These are phyloP conservation scores for Sarcoramphus papa DNA, from an alignment of 2,797 vertebrate species.

Conservation along the genomic window DNA sequence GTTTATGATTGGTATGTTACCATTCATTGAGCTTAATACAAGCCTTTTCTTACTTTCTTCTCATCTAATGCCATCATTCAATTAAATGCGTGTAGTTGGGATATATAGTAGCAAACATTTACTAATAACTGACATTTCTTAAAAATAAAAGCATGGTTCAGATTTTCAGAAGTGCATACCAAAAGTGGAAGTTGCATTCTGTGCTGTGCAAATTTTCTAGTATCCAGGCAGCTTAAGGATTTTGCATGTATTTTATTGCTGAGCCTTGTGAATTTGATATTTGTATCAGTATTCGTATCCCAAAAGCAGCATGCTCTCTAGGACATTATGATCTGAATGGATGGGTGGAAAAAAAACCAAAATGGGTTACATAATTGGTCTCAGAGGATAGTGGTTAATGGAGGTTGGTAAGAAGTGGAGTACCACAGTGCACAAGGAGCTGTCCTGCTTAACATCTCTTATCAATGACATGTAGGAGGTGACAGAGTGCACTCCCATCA, in stretches of 20 bases:
- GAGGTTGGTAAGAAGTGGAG: neutral
- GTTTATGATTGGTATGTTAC: neutral
- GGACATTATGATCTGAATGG: neutral
- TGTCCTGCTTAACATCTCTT: neutral
- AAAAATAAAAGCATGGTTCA: neutral
- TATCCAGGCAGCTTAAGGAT: neutral
- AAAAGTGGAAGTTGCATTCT: neutral
- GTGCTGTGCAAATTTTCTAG: neutral
- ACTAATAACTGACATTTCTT: neutral
- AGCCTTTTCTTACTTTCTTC: neutral
- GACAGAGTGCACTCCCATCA: neutral
- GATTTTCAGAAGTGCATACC: neutral
- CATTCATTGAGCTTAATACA: neutral
- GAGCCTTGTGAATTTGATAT: neutral
- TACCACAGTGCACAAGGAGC: neutral
- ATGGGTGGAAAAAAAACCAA: neutral
- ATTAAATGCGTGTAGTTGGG: neutral
- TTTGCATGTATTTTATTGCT: neutral
- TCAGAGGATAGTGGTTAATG: neutral
- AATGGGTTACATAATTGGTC: neutral
- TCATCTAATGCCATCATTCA: neutral
- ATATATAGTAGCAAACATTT: neutral
- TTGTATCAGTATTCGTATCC: neutral
- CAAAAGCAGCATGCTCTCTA: neutral
- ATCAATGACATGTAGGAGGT: neutral